Conservation (phyloP, 1,140 invertebrate species). For the Diploscapter pachys region DNA sequence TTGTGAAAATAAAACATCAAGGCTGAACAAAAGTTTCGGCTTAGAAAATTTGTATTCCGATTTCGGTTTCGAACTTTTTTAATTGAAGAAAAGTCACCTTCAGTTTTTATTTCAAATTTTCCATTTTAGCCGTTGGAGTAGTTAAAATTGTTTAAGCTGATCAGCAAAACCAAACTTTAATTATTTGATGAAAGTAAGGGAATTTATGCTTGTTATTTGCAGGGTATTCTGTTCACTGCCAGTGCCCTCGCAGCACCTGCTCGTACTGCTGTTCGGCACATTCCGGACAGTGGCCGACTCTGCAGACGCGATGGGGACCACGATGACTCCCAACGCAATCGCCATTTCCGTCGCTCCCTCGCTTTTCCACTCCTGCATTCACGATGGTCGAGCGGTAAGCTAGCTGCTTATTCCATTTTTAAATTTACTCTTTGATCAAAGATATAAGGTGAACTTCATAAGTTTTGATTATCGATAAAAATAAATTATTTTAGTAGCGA, state of each 20-base stretch:
- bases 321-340: slow-evolving; percentile 92
- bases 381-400: slow-evolving; percentile 69
- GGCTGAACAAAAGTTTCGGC: no score
- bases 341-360: slow-evolving; percentile 91
- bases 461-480: no score
- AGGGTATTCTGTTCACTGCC: slow-evolving; percentile 84
- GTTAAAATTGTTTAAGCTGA: no score
- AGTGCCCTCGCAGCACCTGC: slow-evolving; percentile 80
- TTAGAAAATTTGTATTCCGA: no score
- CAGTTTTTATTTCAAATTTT: no score
- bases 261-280: slow-evolving; percentile 92
- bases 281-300: slow-evolving; percentile 92
- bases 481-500: no score
- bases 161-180: no score
- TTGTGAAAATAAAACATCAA: no score
- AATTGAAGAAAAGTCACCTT: no score
- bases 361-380: slow-evolving; percentile 92
- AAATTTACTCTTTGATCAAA: not conserved
- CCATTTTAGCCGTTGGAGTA: no score
- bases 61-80: no score
- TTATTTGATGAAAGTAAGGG: not conserved
- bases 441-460: not conserved
- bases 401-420: not conserved
- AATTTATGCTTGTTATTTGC: slow-evolving; percentile 40
- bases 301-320: slow-evolving; percentile 77